Evolutionary conservation across 2,888 invertebrate genomes (phyloP), one percentile per base, ranked within the genome.

Genomic region (Pharmacophagus antenor): DNA sequence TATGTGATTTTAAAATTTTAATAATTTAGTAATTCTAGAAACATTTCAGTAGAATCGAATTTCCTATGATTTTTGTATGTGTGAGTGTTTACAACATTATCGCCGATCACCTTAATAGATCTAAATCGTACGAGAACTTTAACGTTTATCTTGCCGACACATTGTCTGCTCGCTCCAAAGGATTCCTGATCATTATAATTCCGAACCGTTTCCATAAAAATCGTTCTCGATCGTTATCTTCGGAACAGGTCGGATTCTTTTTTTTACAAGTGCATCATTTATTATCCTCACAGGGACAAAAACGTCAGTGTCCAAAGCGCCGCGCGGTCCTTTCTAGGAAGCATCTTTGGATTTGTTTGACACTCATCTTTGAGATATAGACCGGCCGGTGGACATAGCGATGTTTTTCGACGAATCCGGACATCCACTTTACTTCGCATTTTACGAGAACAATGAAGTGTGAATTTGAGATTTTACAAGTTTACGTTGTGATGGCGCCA

Each of bases 181-280:
- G 88, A 86, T 84, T 85, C 77, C 79, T 82, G 81, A 84, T 87
- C 80, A 80, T 88, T 88, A 88, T 85, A 87, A 89, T 90, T 87
- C 87, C 87, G 82, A 80, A 75, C 76, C 85, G 87, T 89, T 90
- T 88, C 88, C 88, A 90, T 89, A 89, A 89, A 89, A 89, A 89
- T 88, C 74, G 82, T 85, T 85, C 78, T 72, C 70, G 89, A 89
- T 89, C 83, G 82, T 88, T 89, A 89, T 89, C 89, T 73, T 72
- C 75, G 80, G 86, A 88, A 85, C 89, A 90, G 90, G 89, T 90
- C 88, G 85, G 83, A 82, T 82, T 84, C 79, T 82, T 88, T 90
- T 88, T 84, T 76, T 72, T 25, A 50, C 62, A 79, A 81, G 82
- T 77, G 82, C 84, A 85, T 89, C 88, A 88, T 90, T 90, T 89